Evolutionary conservation across 2,113 vertebrate species (phyloP).

Genomic region (Formicarius rufipectus): DNA sequence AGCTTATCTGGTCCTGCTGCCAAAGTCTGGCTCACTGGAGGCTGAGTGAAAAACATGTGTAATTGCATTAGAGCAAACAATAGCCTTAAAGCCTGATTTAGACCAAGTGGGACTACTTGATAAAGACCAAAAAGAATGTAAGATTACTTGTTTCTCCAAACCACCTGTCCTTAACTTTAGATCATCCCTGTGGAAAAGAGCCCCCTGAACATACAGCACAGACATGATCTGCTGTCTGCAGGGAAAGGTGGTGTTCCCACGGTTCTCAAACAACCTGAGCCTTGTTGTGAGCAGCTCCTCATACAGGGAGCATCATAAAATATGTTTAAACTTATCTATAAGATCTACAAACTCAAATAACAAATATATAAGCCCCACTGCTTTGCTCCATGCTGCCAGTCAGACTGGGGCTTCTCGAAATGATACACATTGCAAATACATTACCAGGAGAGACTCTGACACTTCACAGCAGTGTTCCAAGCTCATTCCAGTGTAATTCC

Average conservation of each 20-base stretch:
- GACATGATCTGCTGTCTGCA: conserved; percentile 22
- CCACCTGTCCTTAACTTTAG: conserved; percentile 64
- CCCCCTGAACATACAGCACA: background rate
- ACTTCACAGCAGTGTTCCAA: background rate
- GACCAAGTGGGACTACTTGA: conserved; percentile 22
- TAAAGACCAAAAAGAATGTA: conserved; percentile 51
- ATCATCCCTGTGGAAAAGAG: conserved; percentile 45
- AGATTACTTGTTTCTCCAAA: conserved; percentile 64
- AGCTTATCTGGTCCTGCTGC: conserved; percentile 56
- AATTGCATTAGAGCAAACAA: conserved; percentile 73
- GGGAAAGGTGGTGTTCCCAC: conserved; percentile 59
- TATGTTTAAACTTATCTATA: background rate
- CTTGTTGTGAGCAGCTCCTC: background rate
- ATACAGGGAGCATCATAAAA: background rate
- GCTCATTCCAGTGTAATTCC: background rate
- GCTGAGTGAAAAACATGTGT: conserved; percentile 49
- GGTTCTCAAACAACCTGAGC: conserved; percentile 53
- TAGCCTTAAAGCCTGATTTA: conserved; percentile 64
- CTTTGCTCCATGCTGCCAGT: background rate
- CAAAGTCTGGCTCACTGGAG: conserved; percentile 40
- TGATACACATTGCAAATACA: fast-evolving
- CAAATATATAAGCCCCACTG: background rate
- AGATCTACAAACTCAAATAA: background rate
- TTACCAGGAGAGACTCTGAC: background rate
- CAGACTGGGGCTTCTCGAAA: background rate